These are phyloP conservation scores for Paguma larvata DNA, from an alignment of 2,797 vertebrate species.

Conservation along the genomic window DNA sequence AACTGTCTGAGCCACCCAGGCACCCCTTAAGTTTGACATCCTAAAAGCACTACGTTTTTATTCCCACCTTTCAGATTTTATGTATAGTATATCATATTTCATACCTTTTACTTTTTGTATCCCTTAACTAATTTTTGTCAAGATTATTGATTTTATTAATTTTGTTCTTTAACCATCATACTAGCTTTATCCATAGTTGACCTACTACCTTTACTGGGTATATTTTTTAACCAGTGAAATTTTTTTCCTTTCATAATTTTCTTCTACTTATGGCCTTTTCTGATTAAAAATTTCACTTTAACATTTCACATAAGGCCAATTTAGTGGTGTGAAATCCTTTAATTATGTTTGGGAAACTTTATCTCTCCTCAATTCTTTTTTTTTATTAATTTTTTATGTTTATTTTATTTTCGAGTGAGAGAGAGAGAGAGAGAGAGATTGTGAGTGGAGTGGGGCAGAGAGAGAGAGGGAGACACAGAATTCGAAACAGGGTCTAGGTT, in stretches of 20 bases:
- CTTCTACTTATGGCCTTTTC: neutral
- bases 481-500: too few relatives aligned
- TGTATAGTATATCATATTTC: neutral
- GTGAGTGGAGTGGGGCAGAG: too few relatives aligned
- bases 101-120: neutral
- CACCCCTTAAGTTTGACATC: neutral
- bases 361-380: too few relatives aligned
- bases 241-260: neutral
- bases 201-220: neutral
- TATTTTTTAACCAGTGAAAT: neutral
- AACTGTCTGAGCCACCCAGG: too few relatives aligned
- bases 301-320: neutral
- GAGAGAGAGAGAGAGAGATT: too few relatives aligned
- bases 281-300: neutral
- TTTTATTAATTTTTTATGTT: too few relatives aligned
- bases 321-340: neutral
- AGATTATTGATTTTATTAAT: neutral
- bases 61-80: neutral
- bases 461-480: too few relatives aligned
- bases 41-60: neutral
- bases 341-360: neutral
- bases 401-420: too few relatives aligned
- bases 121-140: neutral
- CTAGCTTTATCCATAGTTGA: neutral
- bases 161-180: neutral